Percentiles rank a stretch among this genome's conserved stretches.
These are phyloP conservation scores for Villa cingulata DNA, from an alignment of 2,888 invertebrate species.

Conservation along the genomic window DNA sequence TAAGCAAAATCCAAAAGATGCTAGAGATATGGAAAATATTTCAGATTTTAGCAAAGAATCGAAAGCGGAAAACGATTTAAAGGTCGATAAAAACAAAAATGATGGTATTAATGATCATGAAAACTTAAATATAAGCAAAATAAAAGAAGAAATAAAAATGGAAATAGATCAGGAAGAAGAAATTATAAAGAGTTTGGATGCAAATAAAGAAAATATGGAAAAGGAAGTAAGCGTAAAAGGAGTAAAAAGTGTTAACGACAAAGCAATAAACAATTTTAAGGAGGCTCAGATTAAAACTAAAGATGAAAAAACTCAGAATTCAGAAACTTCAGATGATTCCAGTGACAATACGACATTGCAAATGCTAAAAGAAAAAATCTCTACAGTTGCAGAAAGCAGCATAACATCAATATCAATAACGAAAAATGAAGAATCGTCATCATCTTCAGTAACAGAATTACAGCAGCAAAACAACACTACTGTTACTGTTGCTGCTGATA, in stretches of 20 bases:
- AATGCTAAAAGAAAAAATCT: constrained; percentile 4
- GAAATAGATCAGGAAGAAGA: not conserved
- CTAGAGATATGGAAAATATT: too few relatives aligned
- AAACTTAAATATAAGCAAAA: not conserved
- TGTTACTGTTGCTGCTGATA: not conserved
- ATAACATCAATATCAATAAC: too few relatives aligned
- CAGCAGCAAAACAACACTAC: too few relatives aligned
- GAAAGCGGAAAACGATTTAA: not conserved
- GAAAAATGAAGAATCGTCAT: not conserved
- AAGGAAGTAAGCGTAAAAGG: not conserved
- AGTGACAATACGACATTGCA: constrained; percentile 8
- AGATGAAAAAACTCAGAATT: not conserved
- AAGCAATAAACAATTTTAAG: not conserved
- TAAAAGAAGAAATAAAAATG: not conserved
- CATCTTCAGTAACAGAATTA: not conserved
- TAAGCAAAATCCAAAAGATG: not conserved
- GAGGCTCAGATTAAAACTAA: not conserved
- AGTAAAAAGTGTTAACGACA: not conserved
- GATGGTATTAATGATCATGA: constrained; percentile 11
- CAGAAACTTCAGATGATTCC: constrained; percentile 8
- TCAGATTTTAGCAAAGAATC: too few relatives aligned
- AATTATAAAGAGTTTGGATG: not conserved
- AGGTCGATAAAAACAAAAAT: not conserved
- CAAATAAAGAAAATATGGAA: not conserved
- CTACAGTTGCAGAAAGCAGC: not conserved